Conservation (phyloP, 2,797 vertebrate genomes). For the Chanos chanos region DNA sequence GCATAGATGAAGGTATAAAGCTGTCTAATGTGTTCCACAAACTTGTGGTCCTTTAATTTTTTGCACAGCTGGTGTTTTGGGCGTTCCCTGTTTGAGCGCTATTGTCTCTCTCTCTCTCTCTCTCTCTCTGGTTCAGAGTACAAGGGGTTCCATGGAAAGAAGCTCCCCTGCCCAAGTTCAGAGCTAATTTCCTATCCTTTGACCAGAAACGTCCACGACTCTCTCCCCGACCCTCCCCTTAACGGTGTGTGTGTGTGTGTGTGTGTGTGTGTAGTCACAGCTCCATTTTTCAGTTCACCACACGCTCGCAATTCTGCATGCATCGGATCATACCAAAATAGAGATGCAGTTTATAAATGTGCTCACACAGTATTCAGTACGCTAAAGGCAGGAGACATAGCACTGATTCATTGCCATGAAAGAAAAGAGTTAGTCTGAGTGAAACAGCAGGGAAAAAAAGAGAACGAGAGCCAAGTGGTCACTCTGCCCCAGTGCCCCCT, state of each 20-base stretch:
- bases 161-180: slow-evolving; percentile 55
- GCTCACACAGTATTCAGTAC: slow-evolving; percentile 14
- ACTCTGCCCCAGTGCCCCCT: slow-evolving; percentile 8
- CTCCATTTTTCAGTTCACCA: too few relatives aligned
- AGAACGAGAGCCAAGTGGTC: slow-evolving; percentile 3
- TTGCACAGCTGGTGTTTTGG: background rate
- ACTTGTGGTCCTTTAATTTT: slow-evolving; percentile 1
- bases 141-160: slow-evolving; percentile 65
- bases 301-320: too few relatives aligned
- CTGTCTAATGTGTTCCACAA: background rate
- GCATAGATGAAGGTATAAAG: slow-evolving; percentile 68
- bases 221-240: slow-evolving; percentile 63
- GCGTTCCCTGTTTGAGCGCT: slow-evolving; percentile 1
- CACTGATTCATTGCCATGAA: slow-evolving; percentile 14
- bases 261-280: too few relatives aligned
- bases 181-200: slow-evolving; percentile 70
- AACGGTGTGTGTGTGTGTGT: slow-evolving; percentile 69
- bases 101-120: slow-evolving; percentile 27
- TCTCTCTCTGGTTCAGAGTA: slow-evolving; percentile 46
- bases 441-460: slow-evolving; percentile 6
- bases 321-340: too few relatives aligned
- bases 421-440: slow-evolving; percentile 21
- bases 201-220: slow-evolving; percentile 55
- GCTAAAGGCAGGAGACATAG: slow-evolving; percentile 12
- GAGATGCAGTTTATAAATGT: slow-evolving; percentile 16